phyloP scores from a whole-genome alignment of 37 sponge, comb jelly and placozoan genomes.

The Haliclona indistincta region DNA sequence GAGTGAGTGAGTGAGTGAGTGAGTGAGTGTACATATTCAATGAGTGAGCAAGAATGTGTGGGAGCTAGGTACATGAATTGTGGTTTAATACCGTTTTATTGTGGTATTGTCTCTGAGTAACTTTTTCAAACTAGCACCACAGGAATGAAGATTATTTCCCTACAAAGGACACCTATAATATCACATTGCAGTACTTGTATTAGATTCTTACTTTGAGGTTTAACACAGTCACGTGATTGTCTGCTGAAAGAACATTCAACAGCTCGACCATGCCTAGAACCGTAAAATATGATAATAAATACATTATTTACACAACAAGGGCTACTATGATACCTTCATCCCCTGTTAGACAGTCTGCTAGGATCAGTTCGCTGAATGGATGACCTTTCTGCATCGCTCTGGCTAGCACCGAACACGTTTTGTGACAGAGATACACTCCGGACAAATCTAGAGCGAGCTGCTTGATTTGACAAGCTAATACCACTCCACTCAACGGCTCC shows the following conservation, averaged over 20 bases:
- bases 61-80: no score
- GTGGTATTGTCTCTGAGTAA: constrained; percentile 13
- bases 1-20: no score
- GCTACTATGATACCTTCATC: constrained; percentile 5
- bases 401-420: neutral
- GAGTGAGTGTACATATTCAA: no score
- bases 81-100: no score
- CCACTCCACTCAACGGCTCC: neutral
- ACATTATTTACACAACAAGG: neutral
- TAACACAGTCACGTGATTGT: no score
- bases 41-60: no score
- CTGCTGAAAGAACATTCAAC: no score
- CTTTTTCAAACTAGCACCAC: neutral
- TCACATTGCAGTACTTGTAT: neutral
- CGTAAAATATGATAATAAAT: no score
- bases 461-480: neutral
- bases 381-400: neutral
- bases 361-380: constrained; percentile 1
- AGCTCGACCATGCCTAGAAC: no score
- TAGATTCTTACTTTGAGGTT: no score
- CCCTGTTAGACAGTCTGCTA: constrained; percentile 11
- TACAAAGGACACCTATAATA: neutral
- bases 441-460: neutral
- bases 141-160: neutral
- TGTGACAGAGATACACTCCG: neutral